Evolutionary conservation across 2,888 invertebrate species (phyloP), one percentile per base, ranked within the genome.

Genomic region (Apamea anceps): DNA sequence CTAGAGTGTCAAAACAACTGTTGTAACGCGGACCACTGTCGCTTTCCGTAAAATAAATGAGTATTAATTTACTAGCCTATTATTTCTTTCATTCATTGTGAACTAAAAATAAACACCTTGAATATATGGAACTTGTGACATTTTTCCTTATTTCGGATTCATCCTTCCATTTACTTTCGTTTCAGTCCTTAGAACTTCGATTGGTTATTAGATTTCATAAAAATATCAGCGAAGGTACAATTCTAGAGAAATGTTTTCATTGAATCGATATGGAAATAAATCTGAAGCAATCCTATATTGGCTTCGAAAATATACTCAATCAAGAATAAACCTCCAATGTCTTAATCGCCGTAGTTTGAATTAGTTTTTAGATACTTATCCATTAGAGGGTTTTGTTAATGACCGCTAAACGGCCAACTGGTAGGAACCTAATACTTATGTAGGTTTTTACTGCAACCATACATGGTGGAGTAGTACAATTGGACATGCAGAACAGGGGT

Each of bases 21-120:
- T 89, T 94, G 90, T 92, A 90, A 90, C 90, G 92, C 94, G 95
- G 95, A 95, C 95, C 95, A 95, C 93, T 93, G 90, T 93, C 91
- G 95, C 95, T 94, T 94, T 91, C 91, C 89, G 90, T 91, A 91
- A 90, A 91, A 91, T 90, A 93, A 93, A 93, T 88, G 83, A 89
- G 80, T 90, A 90, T 85, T 83, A 85, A 91, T 87, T 86, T 84
- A 78, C 68, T 77, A 67, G 78, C 18, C 21, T 80, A 82, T 88
- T 83, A 85, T 85, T 75, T 72, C 25, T 45, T 57, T 54, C 21
- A 42, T 21, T 72, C 18, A 1, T 54, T 25, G 62, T 42, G 5
- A 63, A 51, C n/a, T 15, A 48, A 25, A 76, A 21, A n/a, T 42
- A 37, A 2, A 12, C 7, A 2, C 21, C 12, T 28, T n/a, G 25